Evolutionary conservation across 2,113 vertebrate genomes (phyloP).

Genomic region (Melanostigma gelatinosum): DNA sequence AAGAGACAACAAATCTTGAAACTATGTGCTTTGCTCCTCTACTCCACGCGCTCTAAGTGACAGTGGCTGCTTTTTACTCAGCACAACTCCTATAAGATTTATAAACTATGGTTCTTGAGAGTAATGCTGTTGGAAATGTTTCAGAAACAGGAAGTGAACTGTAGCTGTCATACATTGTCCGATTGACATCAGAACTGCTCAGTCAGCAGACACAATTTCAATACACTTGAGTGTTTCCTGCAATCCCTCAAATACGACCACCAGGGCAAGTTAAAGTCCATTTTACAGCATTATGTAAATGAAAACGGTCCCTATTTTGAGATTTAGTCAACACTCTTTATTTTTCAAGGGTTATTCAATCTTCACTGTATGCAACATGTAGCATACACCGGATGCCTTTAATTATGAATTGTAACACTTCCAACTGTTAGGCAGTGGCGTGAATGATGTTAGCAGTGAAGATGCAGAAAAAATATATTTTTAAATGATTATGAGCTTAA

Average conservation of each 20-base stretch:
- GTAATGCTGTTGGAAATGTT: not conserved
- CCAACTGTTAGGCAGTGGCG: not conserved
- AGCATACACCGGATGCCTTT: slow-evolving; percentile 17
- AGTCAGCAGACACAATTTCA: not conserved
- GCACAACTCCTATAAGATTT: not conserved
- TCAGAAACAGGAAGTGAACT: slow-evolving; percentile 20
- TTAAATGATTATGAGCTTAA: slow-evolving; percentile 4
- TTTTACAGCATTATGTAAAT: not conserved
- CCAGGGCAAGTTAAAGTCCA: not conserved
- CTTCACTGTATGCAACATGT: not conserved
- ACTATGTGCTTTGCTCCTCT: not conserved
- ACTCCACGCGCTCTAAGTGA: not conserved
- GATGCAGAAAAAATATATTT: slow-evolving; percentile 2
- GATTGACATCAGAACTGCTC: not conserved
- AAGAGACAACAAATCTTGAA: not conserved
- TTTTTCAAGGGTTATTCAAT: not conserved
- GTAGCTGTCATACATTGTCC: not conserved
- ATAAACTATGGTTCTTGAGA: not conserved
- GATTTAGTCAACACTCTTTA: not conserved
- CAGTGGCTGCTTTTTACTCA: not conserved
- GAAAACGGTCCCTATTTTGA: not conserved
- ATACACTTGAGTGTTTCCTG: not conserved
- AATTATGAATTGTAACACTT: not conserved
- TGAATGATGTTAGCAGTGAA: not conserved
- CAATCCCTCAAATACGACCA: not conserved